Conservation (phyloP, 2,888 invertebrate genomes). For the Tinea pellionella region DNA sequence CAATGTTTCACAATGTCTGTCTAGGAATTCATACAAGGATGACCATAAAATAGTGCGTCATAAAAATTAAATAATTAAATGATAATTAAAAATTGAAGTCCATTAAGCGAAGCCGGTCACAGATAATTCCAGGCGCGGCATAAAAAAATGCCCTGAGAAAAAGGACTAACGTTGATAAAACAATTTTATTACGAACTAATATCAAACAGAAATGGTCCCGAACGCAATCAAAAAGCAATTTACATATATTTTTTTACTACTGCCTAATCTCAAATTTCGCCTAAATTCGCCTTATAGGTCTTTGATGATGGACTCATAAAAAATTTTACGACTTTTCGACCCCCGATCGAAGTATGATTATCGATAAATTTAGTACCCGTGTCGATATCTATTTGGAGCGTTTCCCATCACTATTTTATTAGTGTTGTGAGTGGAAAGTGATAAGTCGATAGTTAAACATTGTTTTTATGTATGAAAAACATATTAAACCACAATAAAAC, state of each 20-base stretch:
- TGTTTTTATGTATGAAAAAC: neutral
- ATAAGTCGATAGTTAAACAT: conserved; percentile 28
- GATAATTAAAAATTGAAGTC: neutral
- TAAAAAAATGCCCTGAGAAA: neutral
- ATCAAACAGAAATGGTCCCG: conserved; percentile 18
- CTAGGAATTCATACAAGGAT: too few species aligned
- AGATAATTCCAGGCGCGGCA: neutral
- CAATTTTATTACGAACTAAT: conserved; percentile 23
- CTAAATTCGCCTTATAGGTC: conserved; percentile 38
- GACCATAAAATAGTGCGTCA: neutral
- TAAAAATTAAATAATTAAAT: neutral
- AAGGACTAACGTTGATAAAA: conserved; percentile 7
- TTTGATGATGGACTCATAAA: conserved; percentile 25
- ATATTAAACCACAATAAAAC: neutral
- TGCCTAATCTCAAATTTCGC: conserved; percentile 59
- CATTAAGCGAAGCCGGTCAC: neutral
- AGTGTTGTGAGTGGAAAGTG: conserved; percentile 27
- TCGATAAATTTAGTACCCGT: conserved; percentile 36
- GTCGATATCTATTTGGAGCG: conserved; percentile 32
- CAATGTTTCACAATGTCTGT: too few species aligned
- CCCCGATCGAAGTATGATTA: conserved; percentile 42
- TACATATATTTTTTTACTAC: conserved; percentile 48
- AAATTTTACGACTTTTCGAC: conserved; percentile 45
- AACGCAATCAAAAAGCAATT: conserved; percentile 33
- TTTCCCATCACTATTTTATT: conserved; percentile 40